A percentile compares a stretch with the other conserved stretches of the same genome.
Evolutionary conservation across 2,797 vertebrate genomes (phyloP).

Genomic region (Eospalax fontanierii): DNA sequence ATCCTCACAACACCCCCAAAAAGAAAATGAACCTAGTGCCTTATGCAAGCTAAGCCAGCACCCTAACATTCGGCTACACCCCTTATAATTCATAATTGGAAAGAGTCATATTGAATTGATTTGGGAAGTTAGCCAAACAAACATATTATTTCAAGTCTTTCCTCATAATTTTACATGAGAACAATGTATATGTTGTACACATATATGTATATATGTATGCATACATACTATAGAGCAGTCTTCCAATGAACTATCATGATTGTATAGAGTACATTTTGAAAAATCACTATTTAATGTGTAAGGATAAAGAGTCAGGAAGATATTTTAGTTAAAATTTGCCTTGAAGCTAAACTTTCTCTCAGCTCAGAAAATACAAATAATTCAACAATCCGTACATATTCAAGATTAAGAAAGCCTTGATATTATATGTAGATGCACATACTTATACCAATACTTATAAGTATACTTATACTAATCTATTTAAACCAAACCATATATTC

Average conservation of each 20-base stretch:
- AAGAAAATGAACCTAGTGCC: background rate
- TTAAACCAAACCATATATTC: background rate
- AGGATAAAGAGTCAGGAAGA: conserved; percentile 30
- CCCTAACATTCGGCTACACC: too few relatives aligned
- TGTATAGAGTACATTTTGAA: conserved; percentile 30
- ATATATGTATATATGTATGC: background rate
- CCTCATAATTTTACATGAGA: conserved; percentile 29
- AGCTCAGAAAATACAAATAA: conserved; percentile 60
- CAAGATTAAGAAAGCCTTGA: conserved; percentile 43
- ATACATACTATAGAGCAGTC: background rate
- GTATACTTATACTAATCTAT: background rate
- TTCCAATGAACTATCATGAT: background rate
- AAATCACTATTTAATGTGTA: conserved; percentile 9
- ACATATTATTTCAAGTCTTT: background rate
- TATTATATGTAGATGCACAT: background rate
- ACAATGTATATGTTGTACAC: background rate
- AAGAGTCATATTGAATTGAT: conserved; percentile 8
- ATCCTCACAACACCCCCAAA: accelerated
- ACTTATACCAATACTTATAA: background rate
- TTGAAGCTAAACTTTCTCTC: conserved; percentile 9
- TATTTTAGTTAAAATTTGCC: conserved; percentile 33
- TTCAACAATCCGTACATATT: background rate
- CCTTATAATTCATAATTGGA: background rate
- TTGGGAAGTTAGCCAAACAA: conserved; percentile 45
- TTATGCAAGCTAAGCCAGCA: background rate